These are phyloP conservation scores for Ochropleura plecta DNA, from an alignment of 2,888 invertebrate species.

Conservation along the genomic window DNA sequence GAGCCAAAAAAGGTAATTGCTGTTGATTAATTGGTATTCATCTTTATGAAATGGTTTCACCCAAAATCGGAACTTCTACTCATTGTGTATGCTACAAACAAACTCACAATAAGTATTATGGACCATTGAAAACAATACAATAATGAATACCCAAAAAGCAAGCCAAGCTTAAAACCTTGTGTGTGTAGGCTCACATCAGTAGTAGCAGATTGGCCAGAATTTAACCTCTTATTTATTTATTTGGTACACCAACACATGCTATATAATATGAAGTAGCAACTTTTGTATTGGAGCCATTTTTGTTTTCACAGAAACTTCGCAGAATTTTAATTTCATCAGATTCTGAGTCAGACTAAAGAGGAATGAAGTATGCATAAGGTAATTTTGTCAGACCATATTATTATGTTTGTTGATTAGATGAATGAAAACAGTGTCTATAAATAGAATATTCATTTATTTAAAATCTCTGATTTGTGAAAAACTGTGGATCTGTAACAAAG, in stretches of 20 bases:
- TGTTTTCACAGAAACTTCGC: slow-evolving; percentile 10
- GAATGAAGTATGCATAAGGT: neutral
- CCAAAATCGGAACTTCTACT: slow-evolving; percentile 6
- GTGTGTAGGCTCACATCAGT: neutral
- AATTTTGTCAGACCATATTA: neutral
- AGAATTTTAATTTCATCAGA: neutral
- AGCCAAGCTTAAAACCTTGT: neutral
- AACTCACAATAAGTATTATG: neutral
- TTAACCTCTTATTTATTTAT: neutral
- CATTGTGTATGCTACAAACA: slow-evolving; percentile 10
- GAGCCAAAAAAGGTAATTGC: slow-evolving; percentile 14
- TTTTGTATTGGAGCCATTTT: slow-evolving; percentile 3
- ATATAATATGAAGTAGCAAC: neutral
- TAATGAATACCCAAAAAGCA: neutral
- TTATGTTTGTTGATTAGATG: neutral
- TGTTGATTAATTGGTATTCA: neutral
- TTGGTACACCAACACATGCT: neutral
- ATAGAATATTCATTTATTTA: slow-evolving; percentile 1
- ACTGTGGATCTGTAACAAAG: slow-evolving; percentile 11
- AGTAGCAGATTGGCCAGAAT: slow-evolving; percentile 4
- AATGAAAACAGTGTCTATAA: slow-evolving; percentile 1
- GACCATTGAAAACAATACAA: neutral
- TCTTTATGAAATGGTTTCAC: neutral
- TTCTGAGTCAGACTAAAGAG: slow-evolving; percentile 1
- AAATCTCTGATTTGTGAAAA: neutral